Conservation (phyloP, 1,140 invertebrate genomes). For the Apis cerana region DNA sequence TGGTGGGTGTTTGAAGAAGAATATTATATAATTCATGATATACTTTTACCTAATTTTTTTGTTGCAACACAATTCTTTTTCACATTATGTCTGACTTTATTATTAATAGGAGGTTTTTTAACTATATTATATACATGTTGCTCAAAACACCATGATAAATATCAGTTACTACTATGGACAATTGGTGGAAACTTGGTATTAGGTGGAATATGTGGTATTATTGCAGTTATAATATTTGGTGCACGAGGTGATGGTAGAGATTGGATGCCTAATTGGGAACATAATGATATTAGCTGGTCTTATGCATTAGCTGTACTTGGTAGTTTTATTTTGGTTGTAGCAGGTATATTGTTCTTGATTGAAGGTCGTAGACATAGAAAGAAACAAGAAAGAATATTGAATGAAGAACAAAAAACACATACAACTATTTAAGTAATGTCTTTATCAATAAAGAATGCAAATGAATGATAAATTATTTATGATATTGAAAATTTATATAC, state of each 20-base stretch:
- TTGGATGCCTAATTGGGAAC: slow-evolving; percentile 98
- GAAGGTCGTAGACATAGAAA: slow-evolving; percentile 90
- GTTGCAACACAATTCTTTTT: slow-evolving; percentile 96
- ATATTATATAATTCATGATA: slow-evolving; percentile 93
- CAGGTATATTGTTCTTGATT: slow-evolving; percentile 90
- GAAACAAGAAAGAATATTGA: slow-evolving; percentile 84
- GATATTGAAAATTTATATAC: slow-evolving; percentile 1
- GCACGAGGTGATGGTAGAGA: slow-evolving; percentile 93
- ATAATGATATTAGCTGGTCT: slow-evolving; percentile 97
- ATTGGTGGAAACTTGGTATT: slow-evolving; percentile 87
- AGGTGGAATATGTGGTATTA: slow-evolving; percentile 88
- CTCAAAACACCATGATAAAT: slow-evolving; percentile 89
- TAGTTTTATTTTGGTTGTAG: slow-evolving; percentile 86
- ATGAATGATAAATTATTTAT: slow-evolving; percentile 18
- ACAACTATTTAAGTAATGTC: slow-evolving; percentile 72
- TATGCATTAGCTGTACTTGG: slow-evolving; percentile 93
- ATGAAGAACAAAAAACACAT: slow-evolving; percentile 75
- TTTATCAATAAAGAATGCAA: not conserved
- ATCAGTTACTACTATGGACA: slow-evolving; percentile 87
- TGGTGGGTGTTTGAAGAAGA: slow-evolving; percentile 97
- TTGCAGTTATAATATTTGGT: slow-evolving; percentile 91
- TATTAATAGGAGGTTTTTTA: slow-evolving; percentile 87
- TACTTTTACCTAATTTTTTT: slow-evolving; percentile 93
- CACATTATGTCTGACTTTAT: slow-evolving; percentile 90
- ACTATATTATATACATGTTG: slow-evolving; percentile 88